Conservation (phyloP, 1,140 invertebrate species). For the Bombus affinis region DNA sequence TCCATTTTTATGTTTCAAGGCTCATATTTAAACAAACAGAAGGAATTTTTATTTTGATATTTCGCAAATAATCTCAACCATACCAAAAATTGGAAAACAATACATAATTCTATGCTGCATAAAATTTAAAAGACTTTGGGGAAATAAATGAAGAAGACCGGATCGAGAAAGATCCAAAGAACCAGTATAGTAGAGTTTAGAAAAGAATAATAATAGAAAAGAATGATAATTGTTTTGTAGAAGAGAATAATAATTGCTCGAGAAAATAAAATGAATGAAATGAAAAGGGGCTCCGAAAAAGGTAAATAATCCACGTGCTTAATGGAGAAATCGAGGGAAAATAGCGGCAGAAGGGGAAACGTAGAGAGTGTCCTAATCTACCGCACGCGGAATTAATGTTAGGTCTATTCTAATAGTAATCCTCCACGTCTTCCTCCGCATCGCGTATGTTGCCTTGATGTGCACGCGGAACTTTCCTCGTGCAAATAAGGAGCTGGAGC, state of each 20-base stretch:
- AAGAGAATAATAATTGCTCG: not conserved
- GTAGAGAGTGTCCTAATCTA: slow-evolving; percentile 74
- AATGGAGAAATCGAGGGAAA: not conserved
- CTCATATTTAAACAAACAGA: too few species aligned
- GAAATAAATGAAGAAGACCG: not conserved
- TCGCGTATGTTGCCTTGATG: slow-evolving; percentile 58
- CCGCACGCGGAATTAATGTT: slow-evolving; percentile 77
- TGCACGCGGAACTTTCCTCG: slow-evolving; percentile 68
- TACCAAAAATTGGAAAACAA: too few species aligned
- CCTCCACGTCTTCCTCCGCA: slow-evolving; percentile 65
- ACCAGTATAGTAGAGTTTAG: not conserved
- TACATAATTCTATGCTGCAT: too few species aligned
- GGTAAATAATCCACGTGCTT: not conserved
- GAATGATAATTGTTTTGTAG: too few species aligned
- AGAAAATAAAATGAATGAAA: not conserved
- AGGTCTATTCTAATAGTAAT: slow-evolving; percentile 69
- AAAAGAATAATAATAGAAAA: not conserved
- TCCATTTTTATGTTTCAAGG: too few species aligned
- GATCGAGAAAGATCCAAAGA: not conserved
- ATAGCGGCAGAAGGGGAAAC: slow-evolving; percentile 14
- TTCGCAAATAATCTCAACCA: too few species aligned
- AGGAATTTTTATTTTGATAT: too few species aligned
- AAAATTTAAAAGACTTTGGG: not conserved
- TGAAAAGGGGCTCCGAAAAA: not conserved
- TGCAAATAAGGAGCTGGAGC: slow-evolving; percentile 69